phyloP scores from a whole-genome alignment of 2,113 vertebrate species.

The Ptilonorhynchus violaceus region DNA sequence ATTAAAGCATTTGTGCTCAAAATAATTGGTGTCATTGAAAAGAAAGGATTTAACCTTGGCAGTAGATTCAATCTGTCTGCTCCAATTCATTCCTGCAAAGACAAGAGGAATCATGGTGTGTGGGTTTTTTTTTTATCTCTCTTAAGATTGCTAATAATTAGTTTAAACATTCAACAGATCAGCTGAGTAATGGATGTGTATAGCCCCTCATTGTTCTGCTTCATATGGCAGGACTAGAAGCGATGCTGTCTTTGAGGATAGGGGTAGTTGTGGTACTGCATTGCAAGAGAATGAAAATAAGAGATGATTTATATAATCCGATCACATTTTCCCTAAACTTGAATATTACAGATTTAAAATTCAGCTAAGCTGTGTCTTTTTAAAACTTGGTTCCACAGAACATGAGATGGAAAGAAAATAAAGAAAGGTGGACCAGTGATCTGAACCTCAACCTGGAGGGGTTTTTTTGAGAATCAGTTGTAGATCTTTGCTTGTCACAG shows the following conservation, averaged over 20 bases:
- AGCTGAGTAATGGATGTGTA: background rate
- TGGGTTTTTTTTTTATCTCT: background rate
- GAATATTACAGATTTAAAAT: background rate
- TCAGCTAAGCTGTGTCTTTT: background rate
- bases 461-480: background rate
- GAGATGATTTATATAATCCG: background rate
- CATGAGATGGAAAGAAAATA: background rate
- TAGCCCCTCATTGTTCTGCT: background rate
- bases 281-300: background rate
- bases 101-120: background rate
- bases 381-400: background rate
- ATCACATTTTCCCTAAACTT: background rate
- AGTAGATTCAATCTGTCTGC: conserved; percentile 43
- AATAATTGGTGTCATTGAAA: conserved; percentile 69
- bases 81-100: conserved; percentile 36
- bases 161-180: conserved; percentile 36
- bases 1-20: conserved; percentile 64
- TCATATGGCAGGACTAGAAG: background rate
- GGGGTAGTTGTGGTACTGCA: rapidly evolving
- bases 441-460: rapidly evolving
- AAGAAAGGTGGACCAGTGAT: background rate
- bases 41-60: conserved; percentile 61
- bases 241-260: background rate
- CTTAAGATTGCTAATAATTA: conserved; percentile 35
- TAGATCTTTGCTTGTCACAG: background rate